Evolutionary conservation across 2,113 vertebrate species (phyloP), one percentile per base, ranked within the genome.

Genomic region (Eublepharis macularius): DNA sequence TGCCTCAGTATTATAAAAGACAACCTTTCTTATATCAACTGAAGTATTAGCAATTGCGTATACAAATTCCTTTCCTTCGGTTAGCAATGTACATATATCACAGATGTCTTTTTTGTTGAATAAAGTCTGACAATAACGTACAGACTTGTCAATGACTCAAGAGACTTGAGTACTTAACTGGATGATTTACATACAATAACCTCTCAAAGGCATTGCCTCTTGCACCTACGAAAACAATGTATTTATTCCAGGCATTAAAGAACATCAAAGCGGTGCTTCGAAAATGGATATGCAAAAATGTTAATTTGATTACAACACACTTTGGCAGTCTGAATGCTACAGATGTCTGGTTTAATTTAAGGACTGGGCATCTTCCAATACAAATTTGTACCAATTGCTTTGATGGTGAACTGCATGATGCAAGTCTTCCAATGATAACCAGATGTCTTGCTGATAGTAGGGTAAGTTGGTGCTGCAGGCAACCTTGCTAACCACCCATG

Each of bases 381-480:
- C 19, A 87, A 91, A 90, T 84, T 77, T 87, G 74, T 80, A 83
- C 81, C 57, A 43, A 73, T 80, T 89, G 19, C 77, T 93, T 88
- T 89, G 81, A 91, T 89, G 81, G 81, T 87, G 86, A 84, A 82
- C 57, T 54, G 36, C 57, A 81, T 86, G 76, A 90, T 90, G 70
- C 54, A 92, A 92, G 65, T 54, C 49, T 88, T 80, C 81, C 11
- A 14, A 88, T 90, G 57, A 83, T 92, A 90, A 72, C 90, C 89
- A 95, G 86, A 89, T 92, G 87, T 83, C 81, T 87, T 79, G n/a
- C 4, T 91, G 91, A 92, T 89, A 90, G 85, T 57, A 63, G 49
- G 32, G 2, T 84, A 76, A 45, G 43, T 83, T 89, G 87, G 77
- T 83, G 80, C 51, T 78, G 24, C n/a, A 74, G 51, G 49, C 51